These are phyloP conservation scores for Xiphorhynchus erythropygius DNA, from an alignment of 2,797 vertebrate species.

Conservation along the genomic window DNA sequence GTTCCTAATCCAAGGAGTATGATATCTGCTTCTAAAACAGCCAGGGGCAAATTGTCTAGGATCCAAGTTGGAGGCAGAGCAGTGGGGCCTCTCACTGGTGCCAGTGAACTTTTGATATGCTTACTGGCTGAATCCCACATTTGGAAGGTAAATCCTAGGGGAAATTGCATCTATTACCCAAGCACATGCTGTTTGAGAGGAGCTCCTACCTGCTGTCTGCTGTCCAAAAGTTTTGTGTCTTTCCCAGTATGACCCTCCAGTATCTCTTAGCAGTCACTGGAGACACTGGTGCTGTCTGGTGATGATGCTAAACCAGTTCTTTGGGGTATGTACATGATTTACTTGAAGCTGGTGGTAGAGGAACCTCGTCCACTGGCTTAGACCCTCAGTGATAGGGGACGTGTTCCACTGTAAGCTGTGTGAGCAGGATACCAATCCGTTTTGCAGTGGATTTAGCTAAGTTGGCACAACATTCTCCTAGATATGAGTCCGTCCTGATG, in stretches of 20 bases:
- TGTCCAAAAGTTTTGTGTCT: neutral
- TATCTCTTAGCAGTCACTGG: neutral
- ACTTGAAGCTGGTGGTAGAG: neutral
- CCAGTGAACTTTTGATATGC: slow-evolving; percentile 6
- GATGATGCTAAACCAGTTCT: neutral
- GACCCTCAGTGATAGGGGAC: neutral
- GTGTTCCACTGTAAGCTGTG: neutral
- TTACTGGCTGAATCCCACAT: slow-evolving; percentile 14
- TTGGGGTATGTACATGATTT: neutral
- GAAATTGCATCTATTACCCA: slow-evolving; percentile 11
- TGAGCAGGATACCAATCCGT: fast-evolving
- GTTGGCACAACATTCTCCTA: neutral
- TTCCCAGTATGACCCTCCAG: neutral
- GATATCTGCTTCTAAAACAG: slow-evolving; percentile 27
- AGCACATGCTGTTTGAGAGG: neutral
- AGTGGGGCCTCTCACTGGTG: neutral
- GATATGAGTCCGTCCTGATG: neutral
- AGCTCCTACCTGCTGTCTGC: neutral
- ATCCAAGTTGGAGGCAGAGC: slow-evolving; percentile 6
- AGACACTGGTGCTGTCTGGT: neutral
- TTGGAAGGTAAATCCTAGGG: slow-evolving; percentile 30
- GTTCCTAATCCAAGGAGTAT: neutral
- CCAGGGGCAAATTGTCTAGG: neutral
- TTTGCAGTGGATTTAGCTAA: neutral
- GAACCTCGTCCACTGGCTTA: neutral